These are phyloP conservation scores for Ceratoteleas bidentatus DNA, from an alignment of 1,140 invertebrate genomes.

Conservation along the genomic window DNA sequence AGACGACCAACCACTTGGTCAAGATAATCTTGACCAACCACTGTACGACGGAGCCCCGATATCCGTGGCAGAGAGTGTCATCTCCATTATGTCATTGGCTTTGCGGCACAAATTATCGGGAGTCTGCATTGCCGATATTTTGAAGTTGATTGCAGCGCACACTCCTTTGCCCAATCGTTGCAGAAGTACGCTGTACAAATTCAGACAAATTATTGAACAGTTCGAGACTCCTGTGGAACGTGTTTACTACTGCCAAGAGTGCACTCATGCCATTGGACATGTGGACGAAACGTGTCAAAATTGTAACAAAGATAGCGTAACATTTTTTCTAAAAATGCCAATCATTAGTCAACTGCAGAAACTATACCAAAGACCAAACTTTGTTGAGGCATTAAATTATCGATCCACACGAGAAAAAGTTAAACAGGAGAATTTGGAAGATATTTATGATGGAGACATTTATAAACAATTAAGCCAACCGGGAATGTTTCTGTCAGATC, in stretches of 20 bases:
- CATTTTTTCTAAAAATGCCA: conserved; percentile 35
- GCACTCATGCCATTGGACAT: too few relatives aligned
- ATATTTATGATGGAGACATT: conserved; percentile 60
- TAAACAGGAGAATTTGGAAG: conserved; percentile 51
- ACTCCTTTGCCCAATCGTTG: conserved; percentile 6
- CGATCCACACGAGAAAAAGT: conserved; percentile 24
- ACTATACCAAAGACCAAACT: conserved; percentile 24
- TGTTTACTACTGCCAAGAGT: conserved; percentile 11
- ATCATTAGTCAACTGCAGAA: conserved; percentile 37
- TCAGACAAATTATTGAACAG: conserved; percentile 7
- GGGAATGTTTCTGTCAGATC: conserved; percentile 20
- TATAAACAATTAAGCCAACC: conserved; percentile 39
- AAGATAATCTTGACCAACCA: too few relatives aligned
- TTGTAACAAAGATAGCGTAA: neutral
- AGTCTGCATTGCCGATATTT: neutral
- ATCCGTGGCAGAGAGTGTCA: too few relatives aligned
- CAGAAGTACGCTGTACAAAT: conserved; percentile 18
- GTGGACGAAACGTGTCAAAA: too few relatives aligned
- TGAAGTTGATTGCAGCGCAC: conserved; percentile 7
- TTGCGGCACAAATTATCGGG: too few relatives aligned
- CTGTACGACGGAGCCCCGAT: too few relatives aligned
- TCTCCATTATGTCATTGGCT: too few relatives aligned
- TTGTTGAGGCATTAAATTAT: conserved; percentile 9
- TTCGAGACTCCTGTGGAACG: conserved; percentile 3
- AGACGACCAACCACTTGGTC: too few relatives aligned